Evolutionary conservation across 2,113 vertebrate species (phyloP).

Genomic region (Sinocyclocheilus anshuiensis): DNA sequence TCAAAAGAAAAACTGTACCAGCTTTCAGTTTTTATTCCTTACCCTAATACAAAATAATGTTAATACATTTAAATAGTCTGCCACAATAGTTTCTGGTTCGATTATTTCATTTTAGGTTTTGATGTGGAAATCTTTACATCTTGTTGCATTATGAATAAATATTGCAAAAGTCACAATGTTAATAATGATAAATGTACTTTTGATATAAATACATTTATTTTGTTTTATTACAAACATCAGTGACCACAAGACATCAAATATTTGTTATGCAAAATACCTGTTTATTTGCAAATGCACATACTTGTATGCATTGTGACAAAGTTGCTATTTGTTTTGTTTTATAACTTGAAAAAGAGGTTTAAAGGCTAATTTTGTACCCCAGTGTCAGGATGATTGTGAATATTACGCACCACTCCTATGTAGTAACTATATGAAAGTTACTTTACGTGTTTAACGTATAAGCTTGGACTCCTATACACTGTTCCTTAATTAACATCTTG

Average conservation of each 20-base stretch:
- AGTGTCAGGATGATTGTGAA: background rate
- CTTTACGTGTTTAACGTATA: background rate
- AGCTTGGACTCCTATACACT: conserved; percentile 23
- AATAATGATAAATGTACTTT: background rate
- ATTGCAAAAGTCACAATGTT: background rate
- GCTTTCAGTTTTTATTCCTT: background rate
- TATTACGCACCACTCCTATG: conserved; percentile 18
- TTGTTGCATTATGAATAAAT: background rate
- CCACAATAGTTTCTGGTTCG: too few species aligned
- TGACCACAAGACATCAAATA: background rate
- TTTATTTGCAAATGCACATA: background rate
- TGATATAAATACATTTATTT: background rate
- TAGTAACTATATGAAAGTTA: background rate
- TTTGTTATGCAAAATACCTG: background rate
- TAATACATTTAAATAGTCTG: background rate
- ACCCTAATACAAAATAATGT: background rate
- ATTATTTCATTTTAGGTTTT: too few species aligned
- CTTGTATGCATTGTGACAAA: background rate
- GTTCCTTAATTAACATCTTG: conserved; percentile 3
- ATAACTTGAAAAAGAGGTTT: background rate
- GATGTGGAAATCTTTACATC: too few species aligned
- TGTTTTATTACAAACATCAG: background rate
- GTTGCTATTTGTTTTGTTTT: background rate
- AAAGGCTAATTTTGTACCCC: background rate
- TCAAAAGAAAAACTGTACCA: too few species aligned